Conservation (phyloP, 2,888 invertebrate genomes). For the Acronicta aceris region DNA sequence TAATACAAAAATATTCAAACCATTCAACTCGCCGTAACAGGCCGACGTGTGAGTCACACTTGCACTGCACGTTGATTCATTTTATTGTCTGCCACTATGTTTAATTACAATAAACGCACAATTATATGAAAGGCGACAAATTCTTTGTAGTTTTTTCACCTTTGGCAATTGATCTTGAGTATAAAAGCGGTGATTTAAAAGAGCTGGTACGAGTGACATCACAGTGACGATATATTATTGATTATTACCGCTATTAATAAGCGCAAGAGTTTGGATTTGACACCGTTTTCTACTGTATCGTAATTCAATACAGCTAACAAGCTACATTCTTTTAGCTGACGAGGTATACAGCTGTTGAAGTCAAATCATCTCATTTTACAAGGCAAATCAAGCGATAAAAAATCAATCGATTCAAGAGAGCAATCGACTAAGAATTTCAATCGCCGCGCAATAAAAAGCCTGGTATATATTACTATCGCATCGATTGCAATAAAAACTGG, state of each 20-base stretch:
- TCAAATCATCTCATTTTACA: neutral
- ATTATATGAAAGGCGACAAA: slow-evolving; percentile 13
- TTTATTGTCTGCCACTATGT: slow-evolving; percentile 54
- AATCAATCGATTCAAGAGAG: slow-evolving; percentile 11
- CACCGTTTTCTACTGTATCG: too few relatives aligned
- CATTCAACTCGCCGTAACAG: slow-evolving; percentile 53
- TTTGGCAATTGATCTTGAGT: slow-evolving; percentile 3
- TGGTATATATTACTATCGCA: slow-evolving; percentile 12
- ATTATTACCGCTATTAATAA: too few relatives aligned
- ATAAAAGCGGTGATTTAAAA: too few relatives aligned
- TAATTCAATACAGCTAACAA: too few relatives aligned
- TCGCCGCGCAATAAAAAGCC: slow-evolving; percentile 29
- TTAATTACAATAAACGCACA: slow-evolving; percentile 36
- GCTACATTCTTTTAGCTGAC: too few relatives aligned
- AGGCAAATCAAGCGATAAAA: slow-evolving; percentile 1
- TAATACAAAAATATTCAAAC: slow-evolving; percentile 65
- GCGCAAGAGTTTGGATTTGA: too few relatives aligned
- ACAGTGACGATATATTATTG: too few relatives aligned
- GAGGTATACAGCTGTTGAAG: too few relatives aligned
- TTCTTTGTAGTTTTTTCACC: slow-evolving; percentile 29
- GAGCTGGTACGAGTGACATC: too few relatives aligned
- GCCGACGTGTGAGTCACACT: slow-evolving; percentile 58
- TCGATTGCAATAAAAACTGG: slow-evolving; percentile 44
- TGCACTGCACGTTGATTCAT: slow-evolving; percentile 54
- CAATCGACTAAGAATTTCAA: slow-evolving; percentile 20